These are phyloP conservation scores for Lasioglossum oenotherae DNA, from an alignment of 2,888 invertebrate species.

Conservation along the genomic window DNA sequence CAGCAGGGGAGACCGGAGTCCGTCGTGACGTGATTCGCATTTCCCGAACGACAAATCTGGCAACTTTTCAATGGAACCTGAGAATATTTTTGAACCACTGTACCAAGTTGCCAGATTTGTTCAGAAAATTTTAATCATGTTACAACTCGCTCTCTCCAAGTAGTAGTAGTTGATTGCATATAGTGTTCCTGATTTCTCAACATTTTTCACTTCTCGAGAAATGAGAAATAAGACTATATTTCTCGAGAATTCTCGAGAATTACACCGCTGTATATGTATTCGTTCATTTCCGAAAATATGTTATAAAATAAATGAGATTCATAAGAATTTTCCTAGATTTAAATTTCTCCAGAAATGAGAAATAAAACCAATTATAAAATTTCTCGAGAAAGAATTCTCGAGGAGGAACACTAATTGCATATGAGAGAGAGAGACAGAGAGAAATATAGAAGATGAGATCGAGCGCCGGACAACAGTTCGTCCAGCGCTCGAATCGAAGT, in stretches of 20 bases:
- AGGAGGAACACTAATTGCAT: neutral
- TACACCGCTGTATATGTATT: too few relatives aligned
- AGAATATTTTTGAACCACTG: too few relatives aligned
- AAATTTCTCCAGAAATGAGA: too few relatives aligned
- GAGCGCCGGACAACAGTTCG: neutral
- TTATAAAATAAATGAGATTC: too few relatives aligned
- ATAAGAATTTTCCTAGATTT: too few relatives aligned
- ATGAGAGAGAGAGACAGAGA: neutral
- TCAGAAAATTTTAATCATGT: neutral
- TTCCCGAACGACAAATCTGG: neutral
- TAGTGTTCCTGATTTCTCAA: neutral
- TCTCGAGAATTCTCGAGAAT: too few relatives aligned
- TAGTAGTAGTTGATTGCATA: neutral
- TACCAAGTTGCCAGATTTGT: too few relatives aligned
- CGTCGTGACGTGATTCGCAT: neutral
- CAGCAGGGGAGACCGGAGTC: neutral
- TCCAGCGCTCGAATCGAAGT: neutral
- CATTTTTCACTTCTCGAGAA: too few relatives aligned
- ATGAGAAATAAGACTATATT: too few relatives aligned
- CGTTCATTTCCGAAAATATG: too few relatives aligned
- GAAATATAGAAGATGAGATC: neutral
- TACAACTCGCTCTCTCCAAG: neutral
- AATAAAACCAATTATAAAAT: too few relatives aligned
- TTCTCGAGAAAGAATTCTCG: too few relatives aligned
- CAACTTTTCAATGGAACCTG: neutral